phyloP scores from a whole-genome alignment of 2,888 invertebrate genomes.

The Andrena minutula region DNA sequence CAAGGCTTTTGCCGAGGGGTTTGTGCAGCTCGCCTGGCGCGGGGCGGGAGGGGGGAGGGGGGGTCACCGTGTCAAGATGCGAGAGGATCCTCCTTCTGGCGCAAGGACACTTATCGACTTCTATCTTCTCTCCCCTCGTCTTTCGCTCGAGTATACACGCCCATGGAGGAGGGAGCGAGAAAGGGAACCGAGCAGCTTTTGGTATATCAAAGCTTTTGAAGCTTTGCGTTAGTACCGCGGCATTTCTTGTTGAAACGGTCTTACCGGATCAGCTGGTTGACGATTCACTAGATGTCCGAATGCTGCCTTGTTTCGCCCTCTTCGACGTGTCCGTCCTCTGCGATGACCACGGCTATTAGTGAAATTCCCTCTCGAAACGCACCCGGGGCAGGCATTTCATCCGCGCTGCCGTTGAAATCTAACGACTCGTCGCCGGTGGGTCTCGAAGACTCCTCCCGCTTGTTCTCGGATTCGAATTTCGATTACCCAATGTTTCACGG shows the following conservation, averaged over 20 bases:
- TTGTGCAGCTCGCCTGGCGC: conserved; percentile 56
- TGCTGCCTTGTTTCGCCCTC: conserved; percentile 24
- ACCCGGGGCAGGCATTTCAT: no score
- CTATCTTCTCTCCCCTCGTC: conserved; percentile 58
- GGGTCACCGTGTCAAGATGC: conserved; percentile 80
- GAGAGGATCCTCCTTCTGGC: conserved; percentile 74
- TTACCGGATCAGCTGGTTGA: conserved; percentile 59
- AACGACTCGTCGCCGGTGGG: no score
- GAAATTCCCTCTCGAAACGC: no score
- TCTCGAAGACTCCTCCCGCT: no score
- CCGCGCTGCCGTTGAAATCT: no score
- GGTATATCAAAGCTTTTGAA: conserved; percentile 66
- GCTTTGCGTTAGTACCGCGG: conserved; percentile 50
- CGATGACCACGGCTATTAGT: no score
- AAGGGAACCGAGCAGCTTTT: conserved; percentile 50
- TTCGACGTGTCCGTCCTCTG: no score
- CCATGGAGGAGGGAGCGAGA: conserved; percentile 25
- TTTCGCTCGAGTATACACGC: conserved; percentile 65
- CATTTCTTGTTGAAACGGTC: conserved; percentile 50
- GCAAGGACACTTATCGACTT: conserved; percentile 77
- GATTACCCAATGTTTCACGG: no score
- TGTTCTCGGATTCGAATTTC: no score
- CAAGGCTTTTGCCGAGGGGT: conserved; percentile 47
- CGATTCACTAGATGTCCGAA: conserved; percentile 56
- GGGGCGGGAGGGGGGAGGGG: conserved; percentile 67